Conservation (phyloP, 2,113 vertebrate genomes). For the Sylvilagus bachmani region DNA sequence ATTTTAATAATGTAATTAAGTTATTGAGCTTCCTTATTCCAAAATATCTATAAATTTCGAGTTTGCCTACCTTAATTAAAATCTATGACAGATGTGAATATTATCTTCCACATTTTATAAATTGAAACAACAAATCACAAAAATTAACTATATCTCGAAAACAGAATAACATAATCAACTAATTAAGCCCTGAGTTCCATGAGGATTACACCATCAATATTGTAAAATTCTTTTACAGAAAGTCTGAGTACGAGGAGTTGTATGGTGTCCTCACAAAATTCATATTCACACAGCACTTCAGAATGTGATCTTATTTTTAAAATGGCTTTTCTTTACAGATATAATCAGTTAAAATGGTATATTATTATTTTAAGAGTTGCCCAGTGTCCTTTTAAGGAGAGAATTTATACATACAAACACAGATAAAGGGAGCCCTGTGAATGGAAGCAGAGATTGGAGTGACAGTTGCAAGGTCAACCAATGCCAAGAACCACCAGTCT, state of each 20-base stretch:
- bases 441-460: neutral
- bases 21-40: neutral
- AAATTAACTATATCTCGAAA: neutral
- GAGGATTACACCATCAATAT: neutral
- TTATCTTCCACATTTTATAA: neutral
- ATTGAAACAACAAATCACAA: neutral
- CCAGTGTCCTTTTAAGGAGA: neutral
- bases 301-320: constrained; percentile 6
- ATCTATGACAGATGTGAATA: neutral
- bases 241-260: neutral
- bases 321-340: neutral
- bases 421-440: neutral
- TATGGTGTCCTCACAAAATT: neutral
- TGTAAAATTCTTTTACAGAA: neutral
- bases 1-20: neutral
- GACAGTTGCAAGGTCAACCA: neutral
- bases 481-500: neutral
- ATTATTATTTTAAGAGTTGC: too few relatives aligned
- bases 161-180: neutral
- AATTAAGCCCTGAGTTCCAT: neutral
- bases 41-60: neutral
- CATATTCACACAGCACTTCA: neutral
- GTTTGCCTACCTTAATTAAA: neutral
- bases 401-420: neutral
- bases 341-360: neutral